These are phyloP conservation scores for Pygocentrus nattereri DNA, from an alignment of 2,797 vertebrate species.

Conservation along the genomic window DNA sequence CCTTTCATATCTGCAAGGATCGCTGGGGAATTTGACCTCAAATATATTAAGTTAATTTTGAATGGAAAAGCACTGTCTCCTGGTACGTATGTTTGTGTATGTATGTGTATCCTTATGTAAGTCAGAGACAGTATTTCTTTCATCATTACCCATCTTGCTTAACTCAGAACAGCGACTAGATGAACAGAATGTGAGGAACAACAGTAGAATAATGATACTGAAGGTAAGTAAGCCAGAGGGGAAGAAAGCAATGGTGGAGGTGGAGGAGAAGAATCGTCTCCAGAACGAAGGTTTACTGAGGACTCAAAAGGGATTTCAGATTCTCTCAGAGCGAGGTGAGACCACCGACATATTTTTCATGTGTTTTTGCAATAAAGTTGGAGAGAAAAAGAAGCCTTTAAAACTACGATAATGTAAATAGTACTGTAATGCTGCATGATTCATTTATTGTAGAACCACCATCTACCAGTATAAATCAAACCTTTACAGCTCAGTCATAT, in stretches of 20 bases:
- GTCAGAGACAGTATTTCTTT: neutral
- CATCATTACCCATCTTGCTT: neutral
- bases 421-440: no score
- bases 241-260: slow-evolving; percentile 69
- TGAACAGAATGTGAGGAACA: slow-evolving; percentile 89
- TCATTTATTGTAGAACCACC: no score
- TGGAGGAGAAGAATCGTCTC: slow-evolving; percentile 77
- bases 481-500: no score
- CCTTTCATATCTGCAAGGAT: slow-evolving; percentile 76
- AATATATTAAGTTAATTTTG: slow-evolving; percentile 88
- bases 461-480: neutral
- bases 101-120: neutral
- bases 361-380: neutral
- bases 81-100: slow-evolving; percentile 74
- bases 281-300: slow-evolving; percentile 85
- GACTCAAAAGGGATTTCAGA: slow-evolving; percentile 90
- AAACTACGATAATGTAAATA: neutral
- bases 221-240: slow-evolving; percentile 83
- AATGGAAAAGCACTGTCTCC: slow-evolving; percentile 85
- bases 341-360: neutral
- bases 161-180: slow-evolving; percentile 82
- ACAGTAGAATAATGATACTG: slow-evolving; percentile 92
- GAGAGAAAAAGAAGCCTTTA: no score
- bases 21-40: slow-evolving; percentile 79
- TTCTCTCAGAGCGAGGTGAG: slow-evolving; percentile 90